These are phyloP conservation scores for Leptoclinus maculatus DNA, from an alignment of 2,797 vertebrate genomes.

Conservation along the genomic window DNA sequence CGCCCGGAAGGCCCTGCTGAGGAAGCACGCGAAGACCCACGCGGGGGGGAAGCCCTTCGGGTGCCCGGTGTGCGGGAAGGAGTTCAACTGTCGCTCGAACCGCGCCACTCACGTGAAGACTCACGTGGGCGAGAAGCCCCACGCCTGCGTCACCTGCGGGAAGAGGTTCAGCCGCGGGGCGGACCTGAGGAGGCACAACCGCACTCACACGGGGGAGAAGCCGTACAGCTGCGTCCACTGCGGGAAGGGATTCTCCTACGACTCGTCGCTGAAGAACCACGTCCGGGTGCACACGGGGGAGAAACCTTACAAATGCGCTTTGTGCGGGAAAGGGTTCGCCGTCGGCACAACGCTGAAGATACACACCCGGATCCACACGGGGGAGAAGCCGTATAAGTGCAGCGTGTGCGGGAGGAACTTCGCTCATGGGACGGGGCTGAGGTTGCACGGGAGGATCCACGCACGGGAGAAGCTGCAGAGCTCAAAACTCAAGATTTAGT, in stretches of 20 bases:
- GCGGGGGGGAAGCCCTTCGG: background rate
- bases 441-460: slow-evolving; percentile 23
- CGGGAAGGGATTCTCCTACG: slow-evolving; percentile 15
- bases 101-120: background rate
- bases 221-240: slow-evolving; percentile 23
- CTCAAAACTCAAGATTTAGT: background rate
- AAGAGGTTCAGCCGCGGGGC: slow-evolving; percentile 10
- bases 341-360: slow-evolving; percentile 17
- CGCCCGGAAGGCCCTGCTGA: background rate
- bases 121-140: slow-evolving; percentile 1
- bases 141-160: slow-evolving; percentile 23
- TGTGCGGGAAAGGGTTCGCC: slow-evolving; percentile 26
- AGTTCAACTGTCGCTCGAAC: slow-evolving; percentile 6
- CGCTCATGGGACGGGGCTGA: slow-evolving; percentile 24
- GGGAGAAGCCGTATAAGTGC: slow-evolving; percentile 44
- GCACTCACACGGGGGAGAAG: slow-evolving; percentile 35
- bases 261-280: slow-evolving; percentile 18
- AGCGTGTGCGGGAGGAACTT: slow-evolving; percentile 20
- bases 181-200: slow-evolving; percentile 30
- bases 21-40: slow-evolving; percentile 7
- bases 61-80: slow-evolving; percentile 7
- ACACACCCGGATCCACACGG: slow-evolving; percentile 36
- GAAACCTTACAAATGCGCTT: slow-evolving; percentile 15
- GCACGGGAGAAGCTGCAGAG: background rate
- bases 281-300: slow-evolving; percentile 26